A percentile compares a stretch with the other conserved stretches of the same genome.
These are phyloP conservation scores for Megaceryle torquata DNA, from an alignment of 2,113 vertebrate species.

Conservation along the genomic window DNA sequence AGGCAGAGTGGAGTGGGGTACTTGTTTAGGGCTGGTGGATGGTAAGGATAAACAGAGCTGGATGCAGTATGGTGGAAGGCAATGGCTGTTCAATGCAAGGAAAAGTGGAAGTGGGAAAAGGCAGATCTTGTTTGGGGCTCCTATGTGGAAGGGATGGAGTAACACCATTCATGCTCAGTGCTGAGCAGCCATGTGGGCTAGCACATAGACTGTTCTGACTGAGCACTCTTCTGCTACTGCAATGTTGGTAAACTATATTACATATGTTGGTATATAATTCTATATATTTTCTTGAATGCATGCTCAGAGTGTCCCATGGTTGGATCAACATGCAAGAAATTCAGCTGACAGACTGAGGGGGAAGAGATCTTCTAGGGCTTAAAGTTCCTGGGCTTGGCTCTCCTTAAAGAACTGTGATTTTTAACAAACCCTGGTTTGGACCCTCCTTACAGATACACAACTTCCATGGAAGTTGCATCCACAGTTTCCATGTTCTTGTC, in stretches of 20 bases:
- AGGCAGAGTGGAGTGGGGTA: background rate
- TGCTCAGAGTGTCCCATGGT: background rate
- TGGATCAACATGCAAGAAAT: background rate
- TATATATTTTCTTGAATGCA: background rate
- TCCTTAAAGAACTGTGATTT: background rate
- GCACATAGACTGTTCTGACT: background rate
- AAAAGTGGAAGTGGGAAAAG: background rate
- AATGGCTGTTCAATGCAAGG: background rate
- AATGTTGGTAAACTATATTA: background rate
- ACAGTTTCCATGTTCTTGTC: background rate
- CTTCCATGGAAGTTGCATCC: background rate
- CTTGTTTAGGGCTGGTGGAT: accelerated
- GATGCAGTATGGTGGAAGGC: background rate
- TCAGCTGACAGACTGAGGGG: accelerated
- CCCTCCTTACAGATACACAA: background rate
- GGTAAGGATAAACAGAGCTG: background rate
- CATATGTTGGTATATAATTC: too few species aligned
- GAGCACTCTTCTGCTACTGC: background rate
- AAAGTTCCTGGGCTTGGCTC: background rate
- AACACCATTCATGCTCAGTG: background rate
- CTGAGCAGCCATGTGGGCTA: background rate
- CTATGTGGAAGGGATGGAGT: background rate
- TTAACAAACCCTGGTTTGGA: background rate
- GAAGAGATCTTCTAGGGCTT: background rate
- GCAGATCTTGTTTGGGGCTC: background rate